These are phyloP conservation scores for Sinocyclocheilus anophthalmus DNA, from an alignment of 2,113 vertebrate species.

Conservation along the genomic window DNA sequence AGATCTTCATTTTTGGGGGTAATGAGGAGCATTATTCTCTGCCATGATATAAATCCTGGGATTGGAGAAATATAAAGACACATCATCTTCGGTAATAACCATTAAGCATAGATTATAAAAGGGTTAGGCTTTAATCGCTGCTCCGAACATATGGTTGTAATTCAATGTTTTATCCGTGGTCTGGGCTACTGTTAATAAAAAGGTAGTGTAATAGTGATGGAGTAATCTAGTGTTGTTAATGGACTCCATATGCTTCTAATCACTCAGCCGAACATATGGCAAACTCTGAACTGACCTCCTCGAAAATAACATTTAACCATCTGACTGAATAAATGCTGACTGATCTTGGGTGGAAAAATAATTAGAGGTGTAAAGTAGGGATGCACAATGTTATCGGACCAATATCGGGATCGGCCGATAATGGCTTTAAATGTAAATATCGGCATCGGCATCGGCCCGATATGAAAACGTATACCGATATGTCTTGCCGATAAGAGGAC, in stretches of 20 bases:
- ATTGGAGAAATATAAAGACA: slow-evolving; percentile 30
- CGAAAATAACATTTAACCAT: neutral
- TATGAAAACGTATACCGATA: no score
- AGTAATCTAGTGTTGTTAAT: slow-evolving; percentile 53
- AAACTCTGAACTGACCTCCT: neutral
- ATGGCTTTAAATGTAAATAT: no score
- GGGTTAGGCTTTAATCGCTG: slow-evolving; percentile 65
- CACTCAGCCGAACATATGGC: neutral
- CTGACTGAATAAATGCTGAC: neutral
- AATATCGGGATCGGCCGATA: no score
- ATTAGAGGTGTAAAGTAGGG: neutral
- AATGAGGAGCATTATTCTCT: neutral
- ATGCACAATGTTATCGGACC: no score
- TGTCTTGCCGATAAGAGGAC: no score
- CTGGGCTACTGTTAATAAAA: slow-evolving; percentile 65
- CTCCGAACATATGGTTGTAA: slow-evolving; percentile 74
- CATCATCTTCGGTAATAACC: slow-evolving; percentile 44
- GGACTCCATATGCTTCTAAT: slow-evolving; percentile 61
- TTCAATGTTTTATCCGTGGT: slow-evolving; percentile 61
- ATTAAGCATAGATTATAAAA: slow-evolving; percentile 71
- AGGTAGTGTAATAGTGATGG: slow-evolving; percentile 27
- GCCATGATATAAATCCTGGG: neutral
- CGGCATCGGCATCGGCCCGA: no score
- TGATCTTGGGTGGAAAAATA: neutral
- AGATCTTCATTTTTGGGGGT: neutral